A percentile compares a stretch with the other conserved stretches of the same genome.
Conservation (phyloP, 2,797 vertebrate genomes). For the Pterois miles region DNA sequence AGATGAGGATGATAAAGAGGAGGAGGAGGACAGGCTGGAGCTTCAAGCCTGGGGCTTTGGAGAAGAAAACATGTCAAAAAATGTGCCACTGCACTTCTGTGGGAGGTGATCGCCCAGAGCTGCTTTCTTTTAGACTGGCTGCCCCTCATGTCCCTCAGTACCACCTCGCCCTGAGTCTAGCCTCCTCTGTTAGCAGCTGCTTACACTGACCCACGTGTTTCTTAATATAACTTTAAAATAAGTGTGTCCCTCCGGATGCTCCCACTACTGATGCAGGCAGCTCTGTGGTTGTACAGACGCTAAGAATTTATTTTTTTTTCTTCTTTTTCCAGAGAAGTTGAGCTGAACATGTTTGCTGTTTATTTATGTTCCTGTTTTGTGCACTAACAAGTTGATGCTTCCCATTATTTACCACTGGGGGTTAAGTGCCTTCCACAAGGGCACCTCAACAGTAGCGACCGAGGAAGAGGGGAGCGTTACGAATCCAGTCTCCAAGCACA, state of each 20-base stretch:
- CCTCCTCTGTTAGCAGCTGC: conserved; percentile 41
- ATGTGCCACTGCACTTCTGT: conserved; percentile 78
- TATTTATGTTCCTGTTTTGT: conserved; percentile 11
- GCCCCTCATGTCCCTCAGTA: conserved; percentile 23
- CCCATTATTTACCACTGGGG: conserved; percentile 1
- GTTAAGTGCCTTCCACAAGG: conserved; percentile 67
- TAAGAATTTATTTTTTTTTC: conserved; percentile 21
- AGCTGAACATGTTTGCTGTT: conserved; percentile 4
- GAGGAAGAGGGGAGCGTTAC: neutral
- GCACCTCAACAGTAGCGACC: conserved; percentile 15
- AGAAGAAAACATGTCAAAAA: conserved; percentile 56
- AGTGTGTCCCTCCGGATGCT: conserved; percentile 50
- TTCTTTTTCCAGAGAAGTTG: neutral
- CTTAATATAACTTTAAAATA: conserved; percentile 61
- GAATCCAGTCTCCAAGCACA: neutral
- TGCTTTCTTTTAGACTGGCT: conserved; percentile 48
- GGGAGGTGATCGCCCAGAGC: conserved; percentile 83
- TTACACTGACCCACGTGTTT: conserved; percentile 50
- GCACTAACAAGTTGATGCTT: conserved; percentile 5
- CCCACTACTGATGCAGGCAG: conserved; percentile 34
- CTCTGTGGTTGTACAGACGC: conserved; percentile 25
- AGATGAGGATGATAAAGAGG: conserved; percentile 70
- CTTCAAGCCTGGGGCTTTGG: conserved; percentile 70
- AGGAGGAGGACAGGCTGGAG: conserved; percentile 77
- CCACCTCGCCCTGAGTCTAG: conserved; percentile 30